Percentiles rank a stretch among this genome's conserved stretches.
Evolutionary conservation across 2,888 invertebrate genomes (phyloP).

Genomic region (Synanthedon formicaeformis): DNA sequence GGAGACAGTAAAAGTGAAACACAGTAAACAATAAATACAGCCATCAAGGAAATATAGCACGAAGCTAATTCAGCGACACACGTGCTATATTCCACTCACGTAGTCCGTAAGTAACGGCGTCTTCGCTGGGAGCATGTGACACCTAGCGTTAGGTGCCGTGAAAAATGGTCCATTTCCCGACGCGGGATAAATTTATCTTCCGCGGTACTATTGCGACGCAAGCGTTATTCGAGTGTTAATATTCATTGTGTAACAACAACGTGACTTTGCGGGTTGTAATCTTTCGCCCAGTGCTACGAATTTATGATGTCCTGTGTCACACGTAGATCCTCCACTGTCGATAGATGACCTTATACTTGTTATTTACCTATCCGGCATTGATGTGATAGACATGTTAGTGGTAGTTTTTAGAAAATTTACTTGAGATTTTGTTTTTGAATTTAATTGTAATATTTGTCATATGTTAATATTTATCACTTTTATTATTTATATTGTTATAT

Average conservation of each 20-base stretch:
- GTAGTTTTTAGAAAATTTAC: no score
- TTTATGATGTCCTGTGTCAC: no score
- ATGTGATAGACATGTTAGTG: no score
- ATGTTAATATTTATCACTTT: no score
- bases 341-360: no score
- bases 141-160: slow-evolving; percentile 66
- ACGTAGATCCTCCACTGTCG: no score
- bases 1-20: background rate
- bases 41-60: slow-evolving; percentile 27
- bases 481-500: no score
- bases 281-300: slow-evolving; percentile 1
- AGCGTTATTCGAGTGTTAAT: slow-evolving; percentile 61
- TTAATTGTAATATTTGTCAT: no score
- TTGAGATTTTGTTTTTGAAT: no score
- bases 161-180: slow-evolving; percentile 60
- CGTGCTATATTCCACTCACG: slow-evolving; percentile 54
- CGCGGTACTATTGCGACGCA: slow-evolving; percentile 47
- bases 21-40: slow-evolving; percentile 21
- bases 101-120: slow-evolving; percentile 54
- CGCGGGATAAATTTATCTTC: slow-evolving; percentile 66
- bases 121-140: slow-evolving; percentile 53
- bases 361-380: no score
- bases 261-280: slow-evolving; percentile 16
- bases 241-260: slow-evolving; percentile 58
- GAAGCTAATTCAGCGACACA: slow-evolving; percentile 44